phyloP scores from a whole-genome alignment of 1,140 invertebrate species.

The Bombus picipes region DNA sequence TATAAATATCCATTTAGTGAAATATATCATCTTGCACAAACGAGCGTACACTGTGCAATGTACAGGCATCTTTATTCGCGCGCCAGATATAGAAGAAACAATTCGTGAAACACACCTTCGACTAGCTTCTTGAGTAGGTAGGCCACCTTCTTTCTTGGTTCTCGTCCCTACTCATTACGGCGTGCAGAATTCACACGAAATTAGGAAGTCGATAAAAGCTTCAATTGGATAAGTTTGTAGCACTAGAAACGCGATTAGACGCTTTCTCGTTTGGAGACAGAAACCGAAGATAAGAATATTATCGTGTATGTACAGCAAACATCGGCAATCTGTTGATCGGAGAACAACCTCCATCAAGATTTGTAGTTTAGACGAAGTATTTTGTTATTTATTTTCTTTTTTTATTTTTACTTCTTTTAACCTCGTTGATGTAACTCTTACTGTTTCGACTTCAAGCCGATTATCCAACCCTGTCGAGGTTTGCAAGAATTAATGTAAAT shows the following conservation, averaged over 20 bases:
- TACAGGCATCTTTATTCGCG: not conserved
- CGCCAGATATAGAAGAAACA: not conserved
- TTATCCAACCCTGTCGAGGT: not conserved
- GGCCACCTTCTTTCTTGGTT: not conserved
- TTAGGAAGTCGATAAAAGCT: constrained; percentile 55
- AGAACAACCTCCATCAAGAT: not conserved
- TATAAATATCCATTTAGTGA: not conserved
- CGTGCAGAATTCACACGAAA: not conserved
- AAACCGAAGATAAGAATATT: not conserved
- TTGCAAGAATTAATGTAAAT: not conserved
- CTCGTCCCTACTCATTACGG: not conserved
- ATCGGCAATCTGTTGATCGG: not conserved
- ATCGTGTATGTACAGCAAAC: not conserved
- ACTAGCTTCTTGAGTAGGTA: no score
- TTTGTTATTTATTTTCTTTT: no score
- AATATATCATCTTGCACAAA: not conserved
- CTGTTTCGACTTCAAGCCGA: not conserved
- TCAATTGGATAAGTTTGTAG: constrained; percentile 54
- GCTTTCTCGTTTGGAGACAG: constrained; percentile 19
- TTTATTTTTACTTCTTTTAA: not conserved
- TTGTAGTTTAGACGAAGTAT: not conserved
- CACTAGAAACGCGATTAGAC: constrained; percentile 32
- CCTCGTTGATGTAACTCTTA: not conserved
- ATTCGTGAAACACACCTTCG: not conserved
- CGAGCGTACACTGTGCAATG: not conserved